phyloP scores from a whole-genome alignment of 2,797 vertebrate genomes.

The Pipistrellus kuhlii region DNA sequence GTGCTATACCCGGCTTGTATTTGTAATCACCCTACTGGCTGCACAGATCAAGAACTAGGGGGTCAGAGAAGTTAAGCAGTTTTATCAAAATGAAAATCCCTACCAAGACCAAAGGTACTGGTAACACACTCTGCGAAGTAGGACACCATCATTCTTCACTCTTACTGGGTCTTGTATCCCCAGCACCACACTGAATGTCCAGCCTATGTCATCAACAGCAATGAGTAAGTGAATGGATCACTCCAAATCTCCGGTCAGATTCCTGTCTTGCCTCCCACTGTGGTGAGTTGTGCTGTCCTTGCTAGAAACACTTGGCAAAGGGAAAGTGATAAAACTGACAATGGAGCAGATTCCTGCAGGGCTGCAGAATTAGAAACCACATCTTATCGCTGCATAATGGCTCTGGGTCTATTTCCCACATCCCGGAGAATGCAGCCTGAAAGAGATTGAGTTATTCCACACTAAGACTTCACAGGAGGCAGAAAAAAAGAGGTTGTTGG shows the following conservation, averaged over 20 bases:
- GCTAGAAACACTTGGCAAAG: constrained; percentile 29
- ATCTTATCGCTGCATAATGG: constrained; percentile 55
- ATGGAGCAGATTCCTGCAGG: constrained; percentile 27
- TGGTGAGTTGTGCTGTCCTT: neutral
- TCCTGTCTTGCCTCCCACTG: neutral
- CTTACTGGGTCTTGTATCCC: neutral
- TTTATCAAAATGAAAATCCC: neutral
- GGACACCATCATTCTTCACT: neutral
- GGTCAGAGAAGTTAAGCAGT: neutral
- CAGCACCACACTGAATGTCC: neutral
- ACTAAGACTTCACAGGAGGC: constrained; percentile 69
- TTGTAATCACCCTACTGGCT: neutral
- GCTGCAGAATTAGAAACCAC: constrained; percentile 64
- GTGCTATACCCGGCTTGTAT: neutral
- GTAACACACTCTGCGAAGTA: neutral
- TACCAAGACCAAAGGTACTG: neutral
- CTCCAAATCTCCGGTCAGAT: neutral
- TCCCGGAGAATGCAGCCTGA: constrained; percentile 51
- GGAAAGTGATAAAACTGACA: constrained; percentile 26
- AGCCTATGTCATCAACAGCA: neutral
- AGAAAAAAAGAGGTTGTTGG: constrained; percentile 64
- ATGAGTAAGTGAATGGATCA: neutral
- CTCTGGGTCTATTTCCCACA: constrained; percentile 55
- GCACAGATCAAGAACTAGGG: neutral
- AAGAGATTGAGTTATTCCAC: constrained; percentile 79